These are phyloP conservation scores for Aleadryas rufinucha DNA, from an alignment of 2,113 vertebrate genomes.

Conservation along the genomic window DNA sequence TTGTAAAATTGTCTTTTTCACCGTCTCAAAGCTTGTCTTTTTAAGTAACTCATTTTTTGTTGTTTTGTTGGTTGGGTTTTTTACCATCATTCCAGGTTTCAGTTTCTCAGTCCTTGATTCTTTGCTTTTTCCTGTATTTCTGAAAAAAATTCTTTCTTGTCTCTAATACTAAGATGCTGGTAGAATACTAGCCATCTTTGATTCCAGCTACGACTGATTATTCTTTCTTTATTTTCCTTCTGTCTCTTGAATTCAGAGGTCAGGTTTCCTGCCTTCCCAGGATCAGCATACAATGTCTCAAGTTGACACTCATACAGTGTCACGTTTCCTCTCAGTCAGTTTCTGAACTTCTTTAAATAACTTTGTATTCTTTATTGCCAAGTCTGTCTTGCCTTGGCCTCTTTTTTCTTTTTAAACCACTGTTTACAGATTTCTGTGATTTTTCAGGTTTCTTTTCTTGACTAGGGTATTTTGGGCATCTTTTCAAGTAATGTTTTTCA, in stretches of 20 bases:
- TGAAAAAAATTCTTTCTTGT: neutral
- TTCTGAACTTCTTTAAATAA: neutral
- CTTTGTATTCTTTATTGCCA: neutral
- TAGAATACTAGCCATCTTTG: neutral
- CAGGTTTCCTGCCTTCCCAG: neutral
- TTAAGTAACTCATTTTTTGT: neutral
- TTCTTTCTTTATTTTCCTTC: neutral
- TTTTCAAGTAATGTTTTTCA: neutral
- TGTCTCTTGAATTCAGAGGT: neutral
- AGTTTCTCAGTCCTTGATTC: neutral
- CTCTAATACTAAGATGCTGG: neutral
- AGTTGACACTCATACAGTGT: too few species aligned
- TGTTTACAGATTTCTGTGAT: neutral
- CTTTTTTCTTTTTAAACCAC: neutral
- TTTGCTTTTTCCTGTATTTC: neutral
- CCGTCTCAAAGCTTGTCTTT: neutral
- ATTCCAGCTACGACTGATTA: neutral
- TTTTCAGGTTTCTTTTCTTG: neutral
- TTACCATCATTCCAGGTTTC: neutral
- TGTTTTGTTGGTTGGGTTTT: fast-evolving
- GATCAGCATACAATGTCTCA: neutral
- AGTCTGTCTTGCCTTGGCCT: neutral
- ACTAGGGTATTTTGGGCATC: neutral
- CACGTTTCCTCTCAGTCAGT: neutral
- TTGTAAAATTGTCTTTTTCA: neutral